Evolutionary conservation across 2,888 invertebrate species (phyloP), one percentile per base, ranked within the genome.

Genomic region (Oscheius onirici): DNA sequence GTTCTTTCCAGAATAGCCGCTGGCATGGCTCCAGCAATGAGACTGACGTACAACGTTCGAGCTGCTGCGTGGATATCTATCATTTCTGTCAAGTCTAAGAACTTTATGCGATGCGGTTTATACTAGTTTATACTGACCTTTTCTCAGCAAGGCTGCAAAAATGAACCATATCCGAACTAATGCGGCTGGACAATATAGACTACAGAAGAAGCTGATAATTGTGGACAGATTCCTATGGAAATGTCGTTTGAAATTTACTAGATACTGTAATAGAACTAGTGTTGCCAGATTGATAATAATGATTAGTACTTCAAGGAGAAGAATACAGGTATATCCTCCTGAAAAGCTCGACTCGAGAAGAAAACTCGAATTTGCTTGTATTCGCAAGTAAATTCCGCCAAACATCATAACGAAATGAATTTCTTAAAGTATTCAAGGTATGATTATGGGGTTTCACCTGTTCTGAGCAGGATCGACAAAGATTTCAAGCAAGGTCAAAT

Each of bases 1-100:
- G 55, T 55, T 55, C 55, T 55, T n/a, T 55, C 55, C 10, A 55
- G n/a, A 24, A 55, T 55, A 15, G 55, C 55, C 13, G 55, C 55
- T 28, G 55, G 55, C 24, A 55, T 55, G 1, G 55, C 22, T 3
- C 26, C 55, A 26, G 55, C 24, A 24, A 55, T 55, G 15, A 55
- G 28, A 26, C 28, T n/a, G 26, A 55, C n/a, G 28, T 55, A 55
- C 13, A 28, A 8, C 2, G 55, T 55, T 55, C 55, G 22, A 24
- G 28, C 28, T 15, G 13, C 11, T 13, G 24, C 26, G 28, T 55
- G 55, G n/a, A 55, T 11, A 26, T 24, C 26, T 13, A 55, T 10
- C 13, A 24, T 8, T n/a, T 55, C 55, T 15, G 24, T 26, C 28
- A 55, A 26, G 28, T 55, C 55, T 55, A 28, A 46, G 13, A 5